phyloP scores from a whole-genome alignment of 1,140 invertebrate genomes.

The Coptotermes formosanus region DNA sequence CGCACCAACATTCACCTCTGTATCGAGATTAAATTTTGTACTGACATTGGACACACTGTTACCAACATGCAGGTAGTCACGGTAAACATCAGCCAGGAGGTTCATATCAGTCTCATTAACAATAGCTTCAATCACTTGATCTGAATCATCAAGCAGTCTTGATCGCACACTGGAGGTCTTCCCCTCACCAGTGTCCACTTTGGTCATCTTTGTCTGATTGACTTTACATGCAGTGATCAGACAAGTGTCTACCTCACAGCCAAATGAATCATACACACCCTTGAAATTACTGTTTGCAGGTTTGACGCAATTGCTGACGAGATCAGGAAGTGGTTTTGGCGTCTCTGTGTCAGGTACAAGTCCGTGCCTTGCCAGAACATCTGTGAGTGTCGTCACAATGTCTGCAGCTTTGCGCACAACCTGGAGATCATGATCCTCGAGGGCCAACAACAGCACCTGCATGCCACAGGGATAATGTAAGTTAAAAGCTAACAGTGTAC shows the following conservation, averaged over 20 bases:
- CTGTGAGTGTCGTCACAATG: conserved; percentile 57
- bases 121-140: conserved; percentile 54
- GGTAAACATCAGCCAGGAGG: conserved; percentile 57
- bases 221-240: background rate
- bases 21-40: background rate
- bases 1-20: conserved; percentile 46
- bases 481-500: too few species aligned
- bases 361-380: conserved; percentile 53
- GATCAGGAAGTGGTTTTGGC: conserved; percentile 41
- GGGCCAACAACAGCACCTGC: conserved; percentile 57
- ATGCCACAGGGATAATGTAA: too few species aligned
- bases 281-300: conserved; percentile 38
- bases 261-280: conserved; percentile 22
- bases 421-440: conserved; percentile 70
- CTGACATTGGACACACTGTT: background rate
- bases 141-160: conserved; percentile 27
- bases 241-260: background rate
- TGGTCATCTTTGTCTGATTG: conserved; percentile 24
- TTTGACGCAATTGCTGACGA: conserved; percentile 43
- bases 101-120: conserved; percentile 56
- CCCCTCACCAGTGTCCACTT: conserved; percentile 28
- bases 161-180: background rate
- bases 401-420: conserved; percentile 60
- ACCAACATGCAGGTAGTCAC: conserved; percentile 45
- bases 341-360: conserved; percentile 42